Conservation (phyloP, 2,797 vertebrate genomes). For the Notolepis coatsorum region DNA sequence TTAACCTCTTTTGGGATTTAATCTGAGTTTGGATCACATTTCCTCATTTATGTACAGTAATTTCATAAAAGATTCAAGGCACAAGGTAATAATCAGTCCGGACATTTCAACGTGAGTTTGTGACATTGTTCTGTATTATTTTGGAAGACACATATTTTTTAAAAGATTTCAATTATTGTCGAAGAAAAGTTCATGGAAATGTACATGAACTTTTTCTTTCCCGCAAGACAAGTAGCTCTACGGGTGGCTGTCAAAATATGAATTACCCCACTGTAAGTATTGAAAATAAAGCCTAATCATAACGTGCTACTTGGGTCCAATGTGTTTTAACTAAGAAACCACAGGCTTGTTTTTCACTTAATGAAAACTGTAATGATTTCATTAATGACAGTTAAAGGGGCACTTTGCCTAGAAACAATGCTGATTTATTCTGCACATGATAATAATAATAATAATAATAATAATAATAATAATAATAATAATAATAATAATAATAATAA, state of each 20-base stretch:
- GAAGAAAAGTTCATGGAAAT: slow-evolving; percentile 2
- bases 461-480: too few species aligned
- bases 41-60: slow-evolving; percentile 28
- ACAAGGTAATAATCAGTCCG: slow-evolving; percentile 6
- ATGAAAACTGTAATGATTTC: neutral
- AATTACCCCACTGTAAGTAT: neutral
- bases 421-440: too few species aligned
- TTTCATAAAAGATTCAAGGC: slow-evolving; percentile 37
- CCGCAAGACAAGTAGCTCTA: slow-evolving; percentile 9
- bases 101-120: slow-evolving; percentile 13
- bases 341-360: neutral
- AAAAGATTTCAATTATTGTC: neutral
- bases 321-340: slow-evolving; percentile 29
- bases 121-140: slow-evolving; percentile 3
- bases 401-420: too few species aligned
- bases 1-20: slow-evolving; percentile 19
- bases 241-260: neutral
- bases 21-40: slow-evolving; percentile 8
- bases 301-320: slow-evolving; percentile 9
- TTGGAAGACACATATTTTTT: slow-evolving; percentile 16
- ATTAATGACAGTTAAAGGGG: too few species aligned
- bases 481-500: too few species aligned
- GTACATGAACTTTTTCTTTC: slow-evolving; percentile 15
- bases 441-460: too few species aligned
- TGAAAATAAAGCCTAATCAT: slow-evolving; percentile 1